Evolutionary conservation across 2,888 invertebrate species (phyloP).

Genomic region (Lycaena phlaeas): DNA sequence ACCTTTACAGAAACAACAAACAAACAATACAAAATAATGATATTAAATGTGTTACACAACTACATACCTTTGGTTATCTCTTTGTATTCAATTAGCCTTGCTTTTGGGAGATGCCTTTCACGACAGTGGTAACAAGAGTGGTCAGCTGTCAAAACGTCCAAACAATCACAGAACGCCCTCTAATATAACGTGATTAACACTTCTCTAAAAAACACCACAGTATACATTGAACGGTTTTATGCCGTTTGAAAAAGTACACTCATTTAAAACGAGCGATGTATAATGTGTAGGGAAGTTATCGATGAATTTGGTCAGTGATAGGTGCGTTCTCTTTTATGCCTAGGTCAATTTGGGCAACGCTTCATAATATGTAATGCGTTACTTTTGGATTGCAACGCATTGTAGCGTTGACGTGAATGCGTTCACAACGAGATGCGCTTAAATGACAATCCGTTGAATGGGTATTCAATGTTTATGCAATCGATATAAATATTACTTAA

Average conservation of each 20-base stretch:
- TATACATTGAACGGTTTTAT: constrained; percentile 14
- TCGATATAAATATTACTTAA: too few relatives aligned
- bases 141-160: constrained; percentile 72
- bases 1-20: constrained; percentile 1
- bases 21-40: constrained; percentile 21
- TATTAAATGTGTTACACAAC: constrained; percentile 43
- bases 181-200: constrained; percentile 21
- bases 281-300: constrained; percentile 5
- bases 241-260: too few relatives aligned
- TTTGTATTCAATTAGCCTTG: constrained; percentile 73
- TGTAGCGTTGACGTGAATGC: constrained; percentile 36
- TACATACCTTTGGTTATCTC: constrained; percentile 62
- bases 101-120: constrained; percentile 68
- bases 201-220: constrained; percentile 3
- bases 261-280: constrained; percentile 26
- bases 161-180: constrained; percentile 56
- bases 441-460: constrained; percentile 30
- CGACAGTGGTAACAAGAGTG: constrained; percentile 69
- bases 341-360: constrained; percentile 53
- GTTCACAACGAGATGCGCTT: constrained; percentile 25
- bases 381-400: constrained; percentile 23
- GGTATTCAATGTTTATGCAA: neutral
- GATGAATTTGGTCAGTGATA: constrained; percentile 21
- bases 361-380: constrained; percentile 52
- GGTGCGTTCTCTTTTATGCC: constrained; percentile 59